A percentile compares a stretch with the other conserved stretches of the same genome.
These are phyloP conservation scores for Anastatus disparis DNA, from an alignment of 1,140 invertebrate genomes.

Conservation along the genomic window DNA sequence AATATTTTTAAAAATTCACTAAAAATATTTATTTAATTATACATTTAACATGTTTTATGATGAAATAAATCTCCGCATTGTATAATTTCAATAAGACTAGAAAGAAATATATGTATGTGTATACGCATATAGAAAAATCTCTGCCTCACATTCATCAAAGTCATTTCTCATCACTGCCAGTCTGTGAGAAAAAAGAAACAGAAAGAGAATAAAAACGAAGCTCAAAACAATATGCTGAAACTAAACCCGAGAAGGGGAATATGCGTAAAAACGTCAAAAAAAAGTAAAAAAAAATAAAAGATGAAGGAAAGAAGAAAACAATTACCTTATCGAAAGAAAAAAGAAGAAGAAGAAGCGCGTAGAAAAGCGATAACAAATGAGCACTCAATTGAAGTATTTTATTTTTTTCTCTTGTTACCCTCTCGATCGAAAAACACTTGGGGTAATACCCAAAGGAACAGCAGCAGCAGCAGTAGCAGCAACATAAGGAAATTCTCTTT, in stretches of 20 bases:
- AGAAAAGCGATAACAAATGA: slow-evolving; percentile 53
- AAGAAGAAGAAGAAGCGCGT: not conserved
- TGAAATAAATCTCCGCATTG: not conserved
- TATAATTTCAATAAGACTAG: not conserved
- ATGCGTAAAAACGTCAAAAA: not conserved
- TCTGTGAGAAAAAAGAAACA: not conserved
- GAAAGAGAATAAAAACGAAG: not conserved
- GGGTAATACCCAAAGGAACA: not conserved
- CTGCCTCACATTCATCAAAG: slow-evolving; percentile 27
- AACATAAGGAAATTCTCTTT: no score
- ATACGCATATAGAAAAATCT: slow-evolving; percentile 22
- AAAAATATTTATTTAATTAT: no score
- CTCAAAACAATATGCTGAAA: slow-evolving; percentile 36
- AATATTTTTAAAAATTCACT: no score
- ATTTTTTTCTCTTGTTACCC: no score
- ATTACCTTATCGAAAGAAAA: slow-evolving; percentile 20
- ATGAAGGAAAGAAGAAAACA: slow-evolving; percentile 25
- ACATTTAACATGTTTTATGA: no score
- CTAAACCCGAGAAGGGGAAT: slow-evolving; percentile 12
- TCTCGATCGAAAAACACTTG: not conserved
- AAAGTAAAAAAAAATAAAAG: not conserved
- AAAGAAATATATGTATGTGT: no score
- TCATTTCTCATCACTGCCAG: slow-evolving; percentile 5
- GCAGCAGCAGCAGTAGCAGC: no score
- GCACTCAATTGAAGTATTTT: slow-evolving; percentile 57